Evolutionary conservation across 2,888 invertebrate genomes (phyloP), one percentile per base, ranked within the genome.

Genomic region (Thalpophila matura): DNA sequence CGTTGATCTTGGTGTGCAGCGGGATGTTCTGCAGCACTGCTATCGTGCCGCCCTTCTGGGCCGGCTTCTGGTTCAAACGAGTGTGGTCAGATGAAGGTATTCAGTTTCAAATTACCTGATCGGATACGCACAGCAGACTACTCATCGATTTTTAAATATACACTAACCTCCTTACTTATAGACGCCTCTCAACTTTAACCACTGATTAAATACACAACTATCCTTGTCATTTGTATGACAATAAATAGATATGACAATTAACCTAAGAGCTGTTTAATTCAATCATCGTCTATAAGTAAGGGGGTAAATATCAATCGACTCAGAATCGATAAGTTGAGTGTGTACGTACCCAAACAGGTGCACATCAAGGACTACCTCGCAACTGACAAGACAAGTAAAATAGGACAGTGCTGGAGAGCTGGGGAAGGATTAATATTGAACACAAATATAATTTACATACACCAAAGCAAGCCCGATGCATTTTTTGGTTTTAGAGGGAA

Each of bases 21-120:
- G 94, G 93, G 14, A 94, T 94, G 73, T 94, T 94, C 74, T 94
- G 94, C 14, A 94, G 85, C 7, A 94, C 93, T 1, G 93, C 89
- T 64, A 94, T 93, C 0, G 90, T 82, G 33, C 79, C 79, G 1
- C 91, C 90, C 67, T 92, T 92, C 20, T 82, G 76, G 6, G 79
- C 63, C 16, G 87, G 83, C 64, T 92, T 92, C 76, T 86, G 87
- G 82, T 87, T 79, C 40, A 61, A 58, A 38, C 35, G 22, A 42
- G 31, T 22, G 1, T 27, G 10, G 38, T 78, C 56, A 68, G 26
- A 49, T 31, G 24, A 26, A 16, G 16, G 14, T 12, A 42, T 14
- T 12, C 33, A 49, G 22, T 16, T 26, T 31, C 2, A 45, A 40
- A 3, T 6, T 24, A 29, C 40, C 40, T 31, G 22, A 16, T 51